Evolutionary conservation across 2,888 invertebrate species (phyloP), one percentile per base, ranked within the genome.

Genomic region (Aleiodes alternator): DNA sequence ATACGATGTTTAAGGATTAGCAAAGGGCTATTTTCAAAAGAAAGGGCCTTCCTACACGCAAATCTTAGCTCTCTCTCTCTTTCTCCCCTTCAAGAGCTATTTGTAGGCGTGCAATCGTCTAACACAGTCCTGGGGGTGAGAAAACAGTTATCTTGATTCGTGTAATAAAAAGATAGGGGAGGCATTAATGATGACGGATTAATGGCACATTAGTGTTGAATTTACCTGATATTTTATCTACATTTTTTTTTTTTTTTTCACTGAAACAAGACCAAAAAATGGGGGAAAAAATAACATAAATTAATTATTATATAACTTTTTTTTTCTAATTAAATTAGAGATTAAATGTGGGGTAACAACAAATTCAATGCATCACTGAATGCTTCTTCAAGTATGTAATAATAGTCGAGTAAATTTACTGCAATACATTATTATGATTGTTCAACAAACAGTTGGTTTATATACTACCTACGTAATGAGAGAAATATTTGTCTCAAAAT

Each of bases 141-240:
- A 70, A 61, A 38, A 55, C 29, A 55, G 29, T 75, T 75, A 75
- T 75, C 70, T 75, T 69, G 69, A 75, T 75, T 38, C 55, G 64
- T 55, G 14, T 61, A 38, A 53, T 53, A 53, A 74, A 69, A 69
- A 75, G 64, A 70, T 51, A 38, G 38, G 64, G 50, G 11, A 70
- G 70, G 53, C 70, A 70, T 75, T 75, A 70, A 70, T 75, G 70
- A 75, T 75, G 74, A 75, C 55, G 70, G 70, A 75, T 75, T 70
- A 70, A 75, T 61, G 61, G 48, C 56, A 48, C 56, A 66, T 73
- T 73, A 72, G 55, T 68, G 55, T 59, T 48, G n/a, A n/a, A 59
- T 38, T 64, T 43, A 64, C 48, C 64, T 64, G 48, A 23, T 64
- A 14, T 43, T 64, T 64, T 43, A 64, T 43, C 64, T 64, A 23